A percentile compares a stretch with the other conserved stretches of the same genome.
Evolutionary conservation across 2,797 vertebrate genomes (phyloP).

Genomic region (Cetoscarus ocellatus): DNA sequence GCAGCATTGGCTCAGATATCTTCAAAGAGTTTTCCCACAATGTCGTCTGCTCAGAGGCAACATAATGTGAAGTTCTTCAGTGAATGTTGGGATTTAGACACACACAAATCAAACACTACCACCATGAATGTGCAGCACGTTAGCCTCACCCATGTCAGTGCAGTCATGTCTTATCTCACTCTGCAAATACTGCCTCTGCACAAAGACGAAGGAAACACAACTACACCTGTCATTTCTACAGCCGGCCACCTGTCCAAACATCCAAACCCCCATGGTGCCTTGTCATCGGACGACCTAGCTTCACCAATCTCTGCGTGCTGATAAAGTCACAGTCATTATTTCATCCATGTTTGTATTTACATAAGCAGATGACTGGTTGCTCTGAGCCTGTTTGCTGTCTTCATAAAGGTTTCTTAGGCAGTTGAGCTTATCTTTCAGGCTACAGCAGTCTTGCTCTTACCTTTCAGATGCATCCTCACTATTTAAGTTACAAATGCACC

Average conservation of each 20-base stretch:
- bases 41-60: slow-evolving; percentile 16
- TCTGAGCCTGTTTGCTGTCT: slow-evolving; percentile 53
- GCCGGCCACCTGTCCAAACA: slow-evolving; percentile 72
- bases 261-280: slow-evolving; percentile 44
- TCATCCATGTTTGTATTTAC: slow-evolving; percentile 65
- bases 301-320: slow-evolving; percentile 28
- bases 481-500: slow-evolving; percentile 25
- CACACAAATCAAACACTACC: slow-evolving; percentile 1
- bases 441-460: slow-evolving; percentile 30
- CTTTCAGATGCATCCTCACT: slow-evolving; percentile 26
- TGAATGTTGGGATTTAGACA: neutral
- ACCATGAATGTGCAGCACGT: slow-evolving; percentile 39
- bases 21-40: neutral
- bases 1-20: slow-evolving; percentile 59
- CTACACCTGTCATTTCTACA: slow-evolving; percentile 63
- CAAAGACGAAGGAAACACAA: slow-evolving; percentile 48
- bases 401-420: slow-evolving; percentile 58
- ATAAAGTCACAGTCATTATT: slow-evolving; percentile 72
- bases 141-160: slow-evolving; percentile 59
- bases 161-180: slow-evolving; percentile 73
- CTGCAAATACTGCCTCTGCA: slow-evolving; percentile 62
- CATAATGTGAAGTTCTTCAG: slow-evolving; percentile 36
- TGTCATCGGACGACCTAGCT: slow-evolving; percentile 52
- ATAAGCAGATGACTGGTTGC: slow-evolving; percentile 65
- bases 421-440: slow-evolving; percentile 47